Evolutionary conservation across 2,888 invertebrate species (phyloP).

Genomic region (Nudaria mundana): DNA sequence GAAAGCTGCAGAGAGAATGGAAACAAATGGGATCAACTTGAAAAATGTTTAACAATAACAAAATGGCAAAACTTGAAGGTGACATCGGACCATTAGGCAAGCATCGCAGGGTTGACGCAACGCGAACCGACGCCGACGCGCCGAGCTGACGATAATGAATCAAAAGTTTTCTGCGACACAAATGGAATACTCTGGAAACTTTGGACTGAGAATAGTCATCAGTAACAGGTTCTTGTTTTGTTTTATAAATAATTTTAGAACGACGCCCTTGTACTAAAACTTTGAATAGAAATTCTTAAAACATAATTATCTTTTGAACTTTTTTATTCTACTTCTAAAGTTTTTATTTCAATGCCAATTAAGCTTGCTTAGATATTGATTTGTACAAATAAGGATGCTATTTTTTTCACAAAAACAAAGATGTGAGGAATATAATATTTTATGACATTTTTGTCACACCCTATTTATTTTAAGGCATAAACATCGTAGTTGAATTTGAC

Average conservation of each 20-base stretch:
- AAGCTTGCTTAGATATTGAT: too few relatives aligned
- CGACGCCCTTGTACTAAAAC: conserved; percentile 3
- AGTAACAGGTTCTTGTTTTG: conserved; percentile 21
- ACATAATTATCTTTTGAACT: background rate
- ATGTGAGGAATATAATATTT: too few relatives aligned
- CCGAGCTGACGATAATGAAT: conserved; percentile 49
- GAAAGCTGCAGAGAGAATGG: conserved; percentile 45
- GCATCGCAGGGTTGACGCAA: conserved; percentile 37
- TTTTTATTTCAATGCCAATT: too few relatives aligned
- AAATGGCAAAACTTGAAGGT: conserved; percentile 63
- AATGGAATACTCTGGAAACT: conserved; percentile 40
- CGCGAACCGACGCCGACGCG: conserved; percentile 25
- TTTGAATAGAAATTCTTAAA: background rate
- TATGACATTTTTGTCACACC: too few relatives aligned
- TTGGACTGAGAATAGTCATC: conserved; percentile 32
- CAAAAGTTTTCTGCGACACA: conserved; percentile 48
- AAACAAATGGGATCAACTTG: conserved; percentile 63
- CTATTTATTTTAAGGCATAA: too few relatives aligned
- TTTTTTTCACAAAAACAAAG: too few relatives aligned
- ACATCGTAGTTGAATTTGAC: too few relatives aligned
- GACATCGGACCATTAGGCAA: conserved; percentile 60
- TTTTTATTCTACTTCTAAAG: too few relatives aligned
- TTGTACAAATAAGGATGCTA: too few relatives aligned
- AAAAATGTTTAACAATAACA: conserved; percentile 67
- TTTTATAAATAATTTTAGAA: conserved; percentile 16